Evolutionary conservation across 2,113 vertebrate species (phyloP), one percentile per base, ranked within the genome.

Genomic region (Paramisgurnus dabryanus): DNA sequence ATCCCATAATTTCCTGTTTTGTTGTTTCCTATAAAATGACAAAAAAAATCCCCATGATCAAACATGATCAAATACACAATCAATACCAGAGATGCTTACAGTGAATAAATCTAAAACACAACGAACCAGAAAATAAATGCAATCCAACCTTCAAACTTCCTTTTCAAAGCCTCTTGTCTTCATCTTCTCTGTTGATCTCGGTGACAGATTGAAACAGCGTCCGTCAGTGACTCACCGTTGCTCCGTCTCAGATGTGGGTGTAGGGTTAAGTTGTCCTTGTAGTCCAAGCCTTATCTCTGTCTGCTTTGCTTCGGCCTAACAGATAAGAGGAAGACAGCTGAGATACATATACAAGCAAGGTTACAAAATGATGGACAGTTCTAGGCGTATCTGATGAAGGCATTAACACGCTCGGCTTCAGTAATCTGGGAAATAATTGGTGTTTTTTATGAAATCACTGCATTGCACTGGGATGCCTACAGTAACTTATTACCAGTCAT

Each of bases 321-420:
- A 63, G 70, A 84, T 84, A 75, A 69, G 17, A 69, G 50, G 57
- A 73, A 71, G 78, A 72, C 66, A 74, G 69, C 34, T 0, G 43
- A 47, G 61, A 53, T 53, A 53, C 13, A 18, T 67, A 71, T 57
- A 27, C 27, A 55, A 70, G 18, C 43, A 58, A 67, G 65, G 45
- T 67, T 40, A 70, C 34, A 74, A 60, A 4, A 11, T 74, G 83
- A 84, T 65, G 80, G 83, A 79, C 79, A 81, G 40, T 9, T 69
- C 58, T 47, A 78, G 49, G 66, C 58, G 15, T 15, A 61, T 63
- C 74, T 74, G 83, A 81, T 82, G 76, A 71, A 63, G 39, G n/a
- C 45, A 55, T 73, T 43, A 58, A 60, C 18, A 40, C 39, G 71
- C 18, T 74, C 60, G 6, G 55, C 1, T 61, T 12, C 60, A 41